Evolutionary conservation across 1,140 invertebrate species (phyloP).

Genomic region (Anastrepha ludens): DNA sequence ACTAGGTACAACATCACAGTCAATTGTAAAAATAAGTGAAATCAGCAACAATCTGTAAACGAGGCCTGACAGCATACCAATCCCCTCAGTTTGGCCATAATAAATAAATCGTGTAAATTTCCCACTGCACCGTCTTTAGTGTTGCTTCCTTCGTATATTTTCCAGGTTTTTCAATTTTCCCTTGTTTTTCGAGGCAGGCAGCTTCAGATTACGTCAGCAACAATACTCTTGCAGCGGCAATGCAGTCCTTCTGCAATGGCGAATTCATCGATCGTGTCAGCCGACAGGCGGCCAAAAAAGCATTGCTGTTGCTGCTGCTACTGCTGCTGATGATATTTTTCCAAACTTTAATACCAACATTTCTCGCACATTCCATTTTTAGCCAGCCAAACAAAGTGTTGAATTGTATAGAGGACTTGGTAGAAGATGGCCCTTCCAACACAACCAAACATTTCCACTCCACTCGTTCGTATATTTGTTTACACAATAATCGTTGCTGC

Average conservation of each 20-base stretch:
- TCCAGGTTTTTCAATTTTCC: background rate
- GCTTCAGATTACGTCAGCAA: background rate
- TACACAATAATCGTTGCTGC: conserved; percentile 21
- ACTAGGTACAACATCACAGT: too few relatives aligned
- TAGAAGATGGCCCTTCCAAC: background rate
- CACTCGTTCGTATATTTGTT: background rate
- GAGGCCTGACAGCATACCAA: too few relatives aligned
- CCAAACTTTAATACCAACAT: background rate
- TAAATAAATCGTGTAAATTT: too few relatives aligned
- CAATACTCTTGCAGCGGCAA: background rate
- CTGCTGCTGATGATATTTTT: background rate
- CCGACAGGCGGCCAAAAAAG: background rate
- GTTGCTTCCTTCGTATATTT: background rate
- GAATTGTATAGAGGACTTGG: background rate
- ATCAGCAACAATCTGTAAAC: too few relatives aligned
- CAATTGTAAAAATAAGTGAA: too few relatives aligned
- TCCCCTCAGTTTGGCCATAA: too few relatives aligned
- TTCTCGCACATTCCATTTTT: background rate
- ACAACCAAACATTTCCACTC: background rate
- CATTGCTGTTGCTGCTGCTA: background rate
- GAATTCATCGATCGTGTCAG: background rate
- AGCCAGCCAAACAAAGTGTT: background rate
- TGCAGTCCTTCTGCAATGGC: background rate
- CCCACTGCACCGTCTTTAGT: too few relatives aligned
- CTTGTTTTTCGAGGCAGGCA: background rate